Percentiles rank a stretch among this genome's conserved stretches.
These are phyloP conservation scores for Pseudococcus viburni DNA, from an alignment of 2,888 invertebrate species.

Conservation along the genomic window DNA sequence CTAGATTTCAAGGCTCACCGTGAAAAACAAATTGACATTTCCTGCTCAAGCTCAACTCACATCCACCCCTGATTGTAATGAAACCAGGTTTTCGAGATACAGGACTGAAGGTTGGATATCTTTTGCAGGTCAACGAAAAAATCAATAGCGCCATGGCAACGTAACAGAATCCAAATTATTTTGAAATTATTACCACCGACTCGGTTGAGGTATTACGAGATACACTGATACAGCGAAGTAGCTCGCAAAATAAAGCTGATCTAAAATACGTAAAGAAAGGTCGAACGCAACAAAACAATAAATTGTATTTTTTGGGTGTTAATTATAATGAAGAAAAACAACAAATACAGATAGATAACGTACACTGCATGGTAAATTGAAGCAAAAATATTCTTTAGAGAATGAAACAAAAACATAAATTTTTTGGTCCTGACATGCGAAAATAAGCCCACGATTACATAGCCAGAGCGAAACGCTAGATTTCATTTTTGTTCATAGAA, in stretches of 20 bases:
- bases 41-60: background rate
- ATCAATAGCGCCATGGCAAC: slow-evolving; percentile 63
- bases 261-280: background rate
- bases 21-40: slow-evolving; percentile 51
- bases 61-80: slow-evolving; percentile 18
- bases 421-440: slow-evolving; percentile 7
- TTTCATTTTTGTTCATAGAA: background rate
- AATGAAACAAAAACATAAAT: background rate
- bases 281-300: slow-evolving; percentile 40
- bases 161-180: slow-evolving; percentile 48
- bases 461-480: background rate
- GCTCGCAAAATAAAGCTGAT: background rate
- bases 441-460: background rate
- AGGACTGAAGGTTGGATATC: slow-evolving; percentile 60
- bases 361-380: slow-evolving; percentile 22
- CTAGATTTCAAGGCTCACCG: slow-evolving; percentile 34
- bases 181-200: slow-evolving; percentile 7
- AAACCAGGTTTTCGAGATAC: slow-evolving; percentile 56
- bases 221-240: background rate
- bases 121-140: slow-evolving; percentile 64
- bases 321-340: background rate
- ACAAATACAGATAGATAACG: slow-evolving; percentile 12
- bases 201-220: background rate
- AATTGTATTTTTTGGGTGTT: slow-evolving; percentile 39
- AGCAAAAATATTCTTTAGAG: background rate